Base-by-base conservation (phyloP, 2,797 vertebrate genomes). In the Oophaga sylvatica region DNA sequence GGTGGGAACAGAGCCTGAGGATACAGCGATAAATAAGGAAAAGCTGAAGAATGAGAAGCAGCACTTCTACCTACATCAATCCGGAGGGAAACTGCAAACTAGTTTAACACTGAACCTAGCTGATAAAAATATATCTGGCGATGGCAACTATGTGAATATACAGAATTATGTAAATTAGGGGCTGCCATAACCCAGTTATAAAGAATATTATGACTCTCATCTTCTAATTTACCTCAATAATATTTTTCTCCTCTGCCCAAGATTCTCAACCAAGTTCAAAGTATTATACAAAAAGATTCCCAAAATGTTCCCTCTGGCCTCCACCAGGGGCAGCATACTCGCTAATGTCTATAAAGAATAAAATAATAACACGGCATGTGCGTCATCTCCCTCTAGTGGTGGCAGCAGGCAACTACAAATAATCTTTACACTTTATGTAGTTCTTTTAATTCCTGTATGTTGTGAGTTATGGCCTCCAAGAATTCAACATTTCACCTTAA, bases 1-100 rank as follows among this genome's bases (percentile, higher is more conserved):
- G 67, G n/a, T 87, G 84, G 79, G 82, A 90, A 90, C 35, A 16
- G 17, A 62, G 31, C 83, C 85, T 87, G n/a, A 87, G 84, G 89
- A 77, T 56, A 77, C 15, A 82, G 88, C 11, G 56, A 73, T 80
- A 91, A 84, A 89, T 57, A 81, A 62, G 87, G 62, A 56, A 83
- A 82, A 79, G 84, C 71, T 48, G 62, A 19, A 4, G 1, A 53
- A 82, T 65, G 79, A 63, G 53, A 89, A 84, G 2, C 15, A 82
- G 48, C 45, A 87, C 63, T 19, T 0, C 4, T 60, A 9, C 20
- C 4, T 60, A 9, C 20, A 15, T 19, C 26, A 62, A 75, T 57
- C n/a, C 48, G 19, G 0, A n/a, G 45, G 59, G 12, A n/a, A 45
- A 48, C 26, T 65, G 60, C 41, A 80, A 59, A 31, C 10, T 59